These are phyloP conservation scores for Brachionus calyciflorus DNA, from an alignment of 1,140 invertebrate species.

Conservation along the genomic window DNA sequence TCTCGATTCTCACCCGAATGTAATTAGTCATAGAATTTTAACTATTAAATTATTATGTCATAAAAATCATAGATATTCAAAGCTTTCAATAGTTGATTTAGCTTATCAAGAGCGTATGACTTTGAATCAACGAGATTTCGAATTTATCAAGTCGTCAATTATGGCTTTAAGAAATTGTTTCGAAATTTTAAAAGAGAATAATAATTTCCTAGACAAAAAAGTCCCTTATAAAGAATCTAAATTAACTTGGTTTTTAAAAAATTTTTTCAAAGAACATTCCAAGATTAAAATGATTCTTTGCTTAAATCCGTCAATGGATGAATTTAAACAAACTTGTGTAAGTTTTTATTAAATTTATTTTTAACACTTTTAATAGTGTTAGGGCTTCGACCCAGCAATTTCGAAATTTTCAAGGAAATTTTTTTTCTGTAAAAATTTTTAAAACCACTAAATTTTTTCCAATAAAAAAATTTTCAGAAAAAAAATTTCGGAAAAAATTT, in stretches of 20 bases:
- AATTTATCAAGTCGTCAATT: slow-evolving; percentile 75
- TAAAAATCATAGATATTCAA: neutral
- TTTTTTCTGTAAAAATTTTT: too few relatives aligned
- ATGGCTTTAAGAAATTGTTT: slow-evolving; percentile 82
- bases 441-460: too few relatives aligned
- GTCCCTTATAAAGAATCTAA: slow-evolving; percentile 86
- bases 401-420: too few relatives aligned
- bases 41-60: neutral
- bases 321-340: slow-evolving; percentile 8
- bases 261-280: slow-evolving; percentile 94
- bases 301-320: slow-evolving; percentile 77
- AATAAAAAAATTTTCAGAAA: too few relatives aligned
- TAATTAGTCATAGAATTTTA: neutral
- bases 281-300: slow-evolving; percentile 94
- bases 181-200: slow-evolving; percentile 82
- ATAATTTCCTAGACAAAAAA: too few relatives aligned
- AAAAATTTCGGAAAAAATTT: too few relatives aligned
- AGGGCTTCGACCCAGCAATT: too few relatives aligned
- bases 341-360: slow-evolving; percentile 11
- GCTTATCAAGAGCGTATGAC: neutral
- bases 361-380: too few relatives aligned
- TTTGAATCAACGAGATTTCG: neutral
- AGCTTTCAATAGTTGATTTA: slow-evolving; percentile 8
- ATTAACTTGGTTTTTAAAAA: slow-evolving; percentile 93
- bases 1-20: neutral